These are phyloP conservation scores for Athene cunicularia DNA, from an alignment of 2,113 vertebrate species.

Conservation along the genomic window DNA sequence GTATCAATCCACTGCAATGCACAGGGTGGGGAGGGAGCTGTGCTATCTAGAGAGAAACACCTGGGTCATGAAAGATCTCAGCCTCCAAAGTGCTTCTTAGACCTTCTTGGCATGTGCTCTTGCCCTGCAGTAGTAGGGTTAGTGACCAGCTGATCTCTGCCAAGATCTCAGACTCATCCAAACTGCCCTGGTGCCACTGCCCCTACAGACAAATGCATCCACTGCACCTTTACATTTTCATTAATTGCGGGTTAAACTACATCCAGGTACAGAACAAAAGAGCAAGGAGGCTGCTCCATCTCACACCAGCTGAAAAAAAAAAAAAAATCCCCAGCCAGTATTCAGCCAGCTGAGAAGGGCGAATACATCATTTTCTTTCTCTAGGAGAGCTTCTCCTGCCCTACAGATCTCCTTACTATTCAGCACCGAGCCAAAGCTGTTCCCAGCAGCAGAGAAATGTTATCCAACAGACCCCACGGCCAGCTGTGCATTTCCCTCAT, in stretches of 20 bases:
- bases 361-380: neutral
- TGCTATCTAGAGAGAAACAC: neutral
- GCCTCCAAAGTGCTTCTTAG: neutral
- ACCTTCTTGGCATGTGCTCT: neutral
- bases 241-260: neutral
- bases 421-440: neutral
- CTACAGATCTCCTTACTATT: neutral
- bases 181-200: neutral
- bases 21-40: neutral
- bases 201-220: neutral
- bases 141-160: neutral
- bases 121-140: accelerated
- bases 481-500: neutral
- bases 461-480: neutral
- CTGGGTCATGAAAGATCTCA: neutral
- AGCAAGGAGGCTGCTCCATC: neutral
- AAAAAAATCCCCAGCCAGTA: neutral
- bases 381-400: neutral
- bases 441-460: neutral
- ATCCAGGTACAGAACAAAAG: neutral
- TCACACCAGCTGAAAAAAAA: neutral
- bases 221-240: neutral
- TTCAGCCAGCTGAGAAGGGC: neutral
- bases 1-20: neutral
- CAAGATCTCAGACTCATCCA: neutral